Evolutionary conservation across 2,113 vertebrate species (phyloP).

Genomic region (Propithecus coquereli): DNA sequence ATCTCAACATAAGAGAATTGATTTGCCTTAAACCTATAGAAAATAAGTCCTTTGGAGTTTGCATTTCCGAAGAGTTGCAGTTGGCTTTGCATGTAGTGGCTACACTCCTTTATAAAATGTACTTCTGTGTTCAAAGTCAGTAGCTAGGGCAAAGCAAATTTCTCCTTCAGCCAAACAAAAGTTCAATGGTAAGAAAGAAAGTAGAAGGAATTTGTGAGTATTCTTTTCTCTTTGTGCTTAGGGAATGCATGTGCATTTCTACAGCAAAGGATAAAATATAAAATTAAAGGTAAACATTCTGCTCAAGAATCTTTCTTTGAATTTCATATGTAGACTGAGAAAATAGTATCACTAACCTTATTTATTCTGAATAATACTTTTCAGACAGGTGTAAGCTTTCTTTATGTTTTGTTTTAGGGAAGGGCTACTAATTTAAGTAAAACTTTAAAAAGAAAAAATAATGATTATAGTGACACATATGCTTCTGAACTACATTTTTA

Average conservation of each 20-base stretch:
- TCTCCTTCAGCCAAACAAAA: constrained; percentile 26
- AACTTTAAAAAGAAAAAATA: constrained; percentile 42
- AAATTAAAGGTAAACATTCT: constrained; percentile 8
- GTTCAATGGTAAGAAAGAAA: constrained; percentile 18
- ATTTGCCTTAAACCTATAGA: constrained; percentile 3
- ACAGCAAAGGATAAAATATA: constrained; percentile 30
- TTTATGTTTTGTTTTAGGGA: background rate
- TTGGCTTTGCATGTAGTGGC: background rate
- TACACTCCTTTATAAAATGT: constrained; percentile 14
- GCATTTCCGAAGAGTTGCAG: background rate
- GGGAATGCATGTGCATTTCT: background rate
- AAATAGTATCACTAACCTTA: background rate
- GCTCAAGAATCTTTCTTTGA: constrained; percentile 2
- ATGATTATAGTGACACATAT: background rate
- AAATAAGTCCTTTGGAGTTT: background rate
- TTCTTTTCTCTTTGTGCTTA: constrained; percentile 29
- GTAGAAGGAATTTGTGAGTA: background rate
- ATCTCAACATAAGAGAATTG: background rate
- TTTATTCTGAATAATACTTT: constrained; percentile 37
- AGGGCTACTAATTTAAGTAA: constrained; percentile 28
- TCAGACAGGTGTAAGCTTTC: background rate
- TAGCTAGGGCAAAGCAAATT: background rate
- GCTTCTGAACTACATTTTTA: background rate
- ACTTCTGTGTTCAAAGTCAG: constrained; percentile 35
- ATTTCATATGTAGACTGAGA: background rate